Percentiles rank a stretch among this genome's conserved stretches.
These are phyloP conservation scores for Morus bassanus DNA, from an alignment of 2,797 vertebrate genomes.

Conservation along the genomic window DNA sequence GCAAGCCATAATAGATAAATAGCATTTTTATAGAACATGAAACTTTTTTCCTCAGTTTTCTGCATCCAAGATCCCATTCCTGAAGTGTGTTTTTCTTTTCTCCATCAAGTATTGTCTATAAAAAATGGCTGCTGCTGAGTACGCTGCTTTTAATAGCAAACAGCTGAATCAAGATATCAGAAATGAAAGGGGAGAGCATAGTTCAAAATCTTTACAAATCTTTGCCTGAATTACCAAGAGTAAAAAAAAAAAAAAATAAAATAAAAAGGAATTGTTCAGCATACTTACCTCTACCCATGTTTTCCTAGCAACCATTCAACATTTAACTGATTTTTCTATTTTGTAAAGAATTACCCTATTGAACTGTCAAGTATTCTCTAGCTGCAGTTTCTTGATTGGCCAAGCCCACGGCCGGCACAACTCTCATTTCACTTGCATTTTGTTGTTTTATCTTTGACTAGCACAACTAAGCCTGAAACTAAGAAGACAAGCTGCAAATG, in stretches of 20 bases:
- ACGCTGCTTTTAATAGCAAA: neutral
- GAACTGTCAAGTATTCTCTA: neutral
- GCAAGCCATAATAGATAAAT: neutral
- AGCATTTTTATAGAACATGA: neutral
- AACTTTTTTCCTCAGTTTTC: neutral
- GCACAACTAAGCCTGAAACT: neutral
- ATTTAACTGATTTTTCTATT: neutral
- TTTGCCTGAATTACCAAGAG: neutral
- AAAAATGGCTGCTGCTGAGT: neutral
- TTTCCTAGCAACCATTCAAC: neutral
- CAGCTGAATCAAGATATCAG: neutral
- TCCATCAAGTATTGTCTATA: neutral
- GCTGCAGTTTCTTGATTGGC: neutral
- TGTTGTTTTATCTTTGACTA: neutral
- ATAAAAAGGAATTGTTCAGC: neutral
- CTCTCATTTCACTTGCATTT: neutral
- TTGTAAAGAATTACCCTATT: neutral
- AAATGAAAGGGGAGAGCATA: neutral
- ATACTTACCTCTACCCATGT: neutral
- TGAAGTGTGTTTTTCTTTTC: neutral
- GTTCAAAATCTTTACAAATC: neutral
- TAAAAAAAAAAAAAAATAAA: neutral
- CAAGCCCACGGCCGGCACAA: neutral
- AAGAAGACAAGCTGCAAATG: fast-evolving
- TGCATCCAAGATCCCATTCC: neutral